Evolutionary conservation across 2,888 invertebrate species (phyloP).

Genomic region (Drosophila nr. perissopoda): DNA sequence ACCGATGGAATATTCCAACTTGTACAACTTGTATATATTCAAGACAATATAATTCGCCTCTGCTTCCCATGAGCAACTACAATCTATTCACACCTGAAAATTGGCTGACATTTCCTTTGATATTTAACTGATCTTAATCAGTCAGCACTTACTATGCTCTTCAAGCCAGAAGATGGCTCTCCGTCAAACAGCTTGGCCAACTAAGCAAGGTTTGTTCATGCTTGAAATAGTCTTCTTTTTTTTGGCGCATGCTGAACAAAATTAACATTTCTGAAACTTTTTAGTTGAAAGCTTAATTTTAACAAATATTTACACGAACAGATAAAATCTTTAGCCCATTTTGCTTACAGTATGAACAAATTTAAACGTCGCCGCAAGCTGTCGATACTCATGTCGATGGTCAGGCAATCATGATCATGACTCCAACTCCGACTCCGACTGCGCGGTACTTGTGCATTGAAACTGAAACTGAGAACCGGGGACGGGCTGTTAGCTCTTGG

Average conservation of each 20-base stretch:
- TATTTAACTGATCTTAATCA: neutral
- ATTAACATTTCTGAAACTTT: conserved; percentile 54
- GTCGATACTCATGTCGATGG: conserved; percentile 70
- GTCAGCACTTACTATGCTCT: neutral
- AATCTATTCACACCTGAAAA: conserved; percentile 27
- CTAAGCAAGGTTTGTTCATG: neutral
- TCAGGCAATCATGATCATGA: conserved; percentile 64
- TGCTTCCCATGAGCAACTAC: neutral
- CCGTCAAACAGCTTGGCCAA: neutral
- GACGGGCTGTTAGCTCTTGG: conserved; percentile 7
- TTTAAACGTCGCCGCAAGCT: conserved; percentile 76
- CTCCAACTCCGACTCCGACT: conserved; percentile 12
- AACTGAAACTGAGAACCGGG: conserved; percentile 5
- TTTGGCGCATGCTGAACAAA: conserved; percentile 33
- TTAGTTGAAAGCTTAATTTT: conserved; percentile 77
- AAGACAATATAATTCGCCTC: too few relatives aligned
- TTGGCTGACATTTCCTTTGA: conserved; percentile 28
- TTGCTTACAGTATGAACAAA: conserved; percentile 68
- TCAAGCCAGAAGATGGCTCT: neutral
- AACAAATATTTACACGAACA: conserved; percentile 75
- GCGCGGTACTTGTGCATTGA: conserved; percentile 21
- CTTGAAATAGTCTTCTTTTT: neutral
- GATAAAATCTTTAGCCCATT: conserved; percentile 74
- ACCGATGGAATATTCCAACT: neutral
- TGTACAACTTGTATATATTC: too few relatives aligned